These are phyloP conservation scores for Agrilus planipennis DNA, from an alignment of 1,140 invertebrate genomes.

Conservation along the genomic window DNA sequence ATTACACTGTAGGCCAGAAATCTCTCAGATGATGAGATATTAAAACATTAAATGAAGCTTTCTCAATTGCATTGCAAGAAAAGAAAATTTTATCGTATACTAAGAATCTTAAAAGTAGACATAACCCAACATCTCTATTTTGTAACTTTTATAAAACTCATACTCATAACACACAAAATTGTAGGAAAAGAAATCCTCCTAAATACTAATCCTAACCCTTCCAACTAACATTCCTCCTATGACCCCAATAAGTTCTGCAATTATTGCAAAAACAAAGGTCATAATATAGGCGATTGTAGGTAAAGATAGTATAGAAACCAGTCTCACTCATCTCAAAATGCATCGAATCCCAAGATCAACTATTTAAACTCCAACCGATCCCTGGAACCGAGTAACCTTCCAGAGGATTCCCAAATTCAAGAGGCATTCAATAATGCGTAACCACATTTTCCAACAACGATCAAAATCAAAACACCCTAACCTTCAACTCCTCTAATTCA, in stretches of 20 bases:
- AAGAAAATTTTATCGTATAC: not conserved
- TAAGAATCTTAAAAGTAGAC: not conserved
- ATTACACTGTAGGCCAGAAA: not conserved
- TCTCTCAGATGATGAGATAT: slow-evolving; percentile 2
- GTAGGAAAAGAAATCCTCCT: not conserved
- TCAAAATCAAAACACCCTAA: not conserved
- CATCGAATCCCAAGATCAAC: not conserved
- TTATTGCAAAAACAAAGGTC: slow-evolving; percentile 7
- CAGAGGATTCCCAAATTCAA: not conserved
- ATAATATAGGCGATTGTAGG: not conserved
- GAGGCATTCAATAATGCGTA: not conserved
- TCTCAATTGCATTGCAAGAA: slow-evolving; percentile 1
- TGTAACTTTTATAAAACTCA: not conserved
- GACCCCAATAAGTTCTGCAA: slow-evolving; percentile 2
- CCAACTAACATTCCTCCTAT: not conserved
- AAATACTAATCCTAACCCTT: not conserved
- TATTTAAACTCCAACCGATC: not conserved
- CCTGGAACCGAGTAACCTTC: not conserved
- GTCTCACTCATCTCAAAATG: not conserved
- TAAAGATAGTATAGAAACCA: slow-evolving; percentile 1
- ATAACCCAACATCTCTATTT: not conserved
- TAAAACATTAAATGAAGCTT: slow-evolving; percentile 1
- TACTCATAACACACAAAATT: slow-evolving; percentile 1
- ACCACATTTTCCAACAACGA: not conserved
- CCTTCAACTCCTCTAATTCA: not conserved